A percentile compares a stretch with the other conserved stretches of the same genome.
These are phyloP conservation scores for Nomia melanderi DNA, from an alignment of 1,140 invertebrate genomes.

Conservation along the genomic window DNA sequence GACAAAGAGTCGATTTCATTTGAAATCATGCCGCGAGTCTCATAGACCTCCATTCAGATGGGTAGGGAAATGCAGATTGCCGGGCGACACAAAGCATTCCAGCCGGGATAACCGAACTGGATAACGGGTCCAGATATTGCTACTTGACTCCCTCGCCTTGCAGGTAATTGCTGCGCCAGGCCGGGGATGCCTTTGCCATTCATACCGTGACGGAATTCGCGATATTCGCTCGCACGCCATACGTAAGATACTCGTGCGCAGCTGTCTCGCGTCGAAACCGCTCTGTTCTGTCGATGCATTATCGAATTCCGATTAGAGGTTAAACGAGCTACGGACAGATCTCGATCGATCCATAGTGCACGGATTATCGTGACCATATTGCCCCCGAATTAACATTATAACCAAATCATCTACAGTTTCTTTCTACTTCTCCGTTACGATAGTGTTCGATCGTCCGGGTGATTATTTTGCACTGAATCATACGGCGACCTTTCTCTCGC, in stretches of 20 bases:
- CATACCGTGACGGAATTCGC: slow-evolving; percentile 49
- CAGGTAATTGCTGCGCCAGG: slow-evolving; percentile 57
- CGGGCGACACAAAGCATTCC: slow-evolving; percentile 78
- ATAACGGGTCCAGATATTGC: slow-evolving; percentile 77
- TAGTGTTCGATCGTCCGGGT: too few relatives aligned
- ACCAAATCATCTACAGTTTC: too few relatives aligned
- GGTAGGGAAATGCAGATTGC: slow-evolving; percentile 57
- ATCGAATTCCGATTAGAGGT: neutral
- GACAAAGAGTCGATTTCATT: slow-evolving; percentile 51
- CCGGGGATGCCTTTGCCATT: slow-evolving; percentile 61
- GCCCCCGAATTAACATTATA: too few relatives aligned
- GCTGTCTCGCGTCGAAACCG: neutral
- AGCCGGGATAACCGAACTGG: slow-evolving; percentile 67
- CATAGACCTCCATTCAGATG: slow-evolving; percentile 48
- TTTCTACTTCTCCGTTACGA: too few relatives aligned
- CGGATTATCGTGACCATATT: too few relatives aligned
- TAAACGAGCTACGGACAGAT: too few relatives aligned
- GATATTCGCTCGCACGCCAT: slow-evolving; percentile 50
- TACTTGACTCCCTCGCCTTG: slow-evolving; percentile 72
- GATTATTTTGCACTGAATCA: too few relatives aligned
- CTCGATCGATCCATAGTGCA: too few relatives aligned
- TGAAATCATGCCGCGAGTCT: slow-evolving; percentile 47
- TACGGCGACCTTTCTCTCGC: too few relatives aligned
- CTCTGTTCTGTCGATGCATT: neutral
- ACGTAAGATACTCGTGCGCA: slow-evolving; percentile 40